Percentiles rank a stretch among this genome's conserved stretches.
Conservation (phyloP, 2,888 invertebrate species). For the Oligia fasciuncula region DNA sequence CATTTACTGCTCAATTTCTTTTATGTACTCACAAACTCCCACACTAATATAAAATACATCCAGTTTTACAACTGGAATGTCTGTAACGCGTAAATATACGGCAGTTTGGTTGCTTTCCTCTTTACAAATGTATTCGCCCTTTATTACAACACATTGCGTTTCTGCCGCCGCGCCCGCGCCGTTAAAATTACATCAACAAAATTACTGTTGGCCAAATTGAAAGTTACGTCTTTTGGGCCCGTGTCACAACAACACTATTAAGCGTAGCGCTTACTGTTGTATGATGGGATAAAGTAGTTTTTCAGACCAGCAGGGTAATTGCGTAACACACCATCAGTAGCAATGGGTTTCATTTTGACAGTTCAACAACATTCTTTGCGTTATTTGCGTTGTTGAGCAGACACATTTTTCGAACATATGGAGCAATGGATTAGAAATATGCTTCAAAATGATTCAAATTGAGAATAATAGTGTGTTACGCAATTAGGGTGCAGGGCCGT, state of each 20-base stretch:
- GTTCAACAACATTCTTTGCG: too few relatives aligned
- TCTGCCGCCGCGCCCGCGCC: conserved; percentile 39
- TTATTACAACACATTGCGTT: conserved; percentile 61
- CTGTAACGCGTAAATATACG: conserved; percentile 40
- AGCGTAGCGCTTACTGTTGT: conserved; percentile 14
- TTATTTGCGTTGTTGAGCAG: too few relatives aligned
- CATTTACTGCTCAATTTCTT: background rate
- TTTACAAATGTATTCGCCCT: conserved; percentile 58
- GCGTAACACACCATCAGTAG: too few relatives aligned
- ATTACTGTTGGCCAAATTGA: conserved; percentile 63
- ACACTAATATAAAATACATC: conserved; percentile 40
- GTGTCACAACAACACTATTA: conserved; percentile 55
- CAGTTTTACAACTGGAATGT: conserved; percentile 46
- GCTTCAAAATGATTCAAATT: too few relatives aligned
- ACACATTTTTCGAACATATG: too few relatives aligned
- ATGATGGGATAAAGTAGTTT: conserved; percentile 2
- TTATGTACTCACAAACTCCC: conserved; percentile 1
- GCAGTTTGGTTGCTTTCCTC: conserved; percentile 44
- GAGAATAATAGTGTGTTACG: too few relatives aligned
- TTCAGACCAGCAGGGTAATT: too few relatives aligned
- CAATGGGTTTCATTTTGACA: too few relatives aligned
- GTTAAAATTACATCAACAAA: conserved; percentile 67
- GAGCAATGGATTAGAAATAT: too few relatives aligned
- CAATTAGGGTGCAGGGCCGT: too few relatives aligned
- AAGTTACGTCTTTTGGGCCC: conserved; percentile 49